phyloP scores from a whole-genome alignment of 2,113 vertebrate species.

The Hyaena hyaena region DNA sequence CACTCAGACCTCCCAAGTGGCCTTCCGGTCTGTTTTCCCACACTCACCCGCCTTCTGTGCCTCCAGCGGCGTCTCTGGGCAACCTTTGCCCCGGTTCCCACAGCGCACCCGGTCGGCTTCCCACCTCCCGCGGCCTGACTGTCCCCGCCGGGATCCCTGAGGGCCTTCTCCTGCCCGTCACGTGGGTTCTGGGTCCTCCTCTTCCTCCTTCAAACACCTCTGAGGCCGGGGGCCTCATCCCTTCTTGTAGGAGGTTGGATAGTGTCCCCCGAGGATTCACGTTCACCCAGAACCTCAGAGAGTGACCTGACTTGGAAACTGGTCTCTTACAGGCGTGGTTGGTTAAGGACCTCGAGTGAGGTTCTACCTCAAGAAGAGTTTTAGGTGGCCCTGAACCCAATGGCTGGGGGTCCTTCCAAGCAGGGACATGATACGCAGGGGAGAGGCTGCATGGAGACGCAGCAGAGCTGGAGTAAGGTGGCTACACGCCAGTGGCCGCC shows the following conservation, averaged over 20 bases:
- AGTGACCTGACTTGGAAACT: not conserved
- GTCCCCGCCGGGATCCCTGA: not conserved
- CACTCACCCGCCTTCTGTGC: not conserved
- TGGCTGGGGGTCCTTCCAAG: accelerated
- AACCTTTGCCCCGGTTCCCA: slow-evolving; percentile 50
- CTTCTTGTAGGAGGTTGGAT: too few relatives aligned
- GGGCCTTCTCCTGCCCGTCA: not conserved
- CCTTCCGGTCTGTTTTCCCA: not conserved
- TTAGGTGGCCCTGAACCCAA: not conserved
- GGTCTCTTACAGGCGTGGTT: not conserved
- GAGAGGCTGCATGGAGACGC: accelerated
- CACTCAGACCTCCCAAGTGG: not conserved
- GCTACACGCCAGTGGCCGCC: accelerated
- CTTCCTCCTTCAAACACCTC: not conserved
- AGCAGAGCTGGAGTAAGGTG: accelerated
- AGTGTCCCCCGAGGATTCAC: accelerated
- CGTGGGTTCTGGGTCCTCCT: not conserved
- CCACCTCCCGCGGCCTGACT: not conserved
- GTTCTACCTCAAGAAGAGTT: too few relatives aligned
- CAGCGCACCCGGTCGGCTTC: not conserved
- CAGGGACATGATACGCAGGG: not conserved
- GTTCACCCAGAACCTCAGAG: not conserved
- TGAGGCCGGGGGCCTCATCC: not conserved
- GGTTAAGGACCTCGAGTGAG: not conserved
- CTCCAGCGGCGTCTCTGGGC: not conserved